Percentiles rank a stretch among this genome's conserved stretches.
These are phyloP conservation scores for Oryzias sinensis DNA, from an alignment of 2,797 vertebrate genomes.

Conservation along the genomic window DNA sequence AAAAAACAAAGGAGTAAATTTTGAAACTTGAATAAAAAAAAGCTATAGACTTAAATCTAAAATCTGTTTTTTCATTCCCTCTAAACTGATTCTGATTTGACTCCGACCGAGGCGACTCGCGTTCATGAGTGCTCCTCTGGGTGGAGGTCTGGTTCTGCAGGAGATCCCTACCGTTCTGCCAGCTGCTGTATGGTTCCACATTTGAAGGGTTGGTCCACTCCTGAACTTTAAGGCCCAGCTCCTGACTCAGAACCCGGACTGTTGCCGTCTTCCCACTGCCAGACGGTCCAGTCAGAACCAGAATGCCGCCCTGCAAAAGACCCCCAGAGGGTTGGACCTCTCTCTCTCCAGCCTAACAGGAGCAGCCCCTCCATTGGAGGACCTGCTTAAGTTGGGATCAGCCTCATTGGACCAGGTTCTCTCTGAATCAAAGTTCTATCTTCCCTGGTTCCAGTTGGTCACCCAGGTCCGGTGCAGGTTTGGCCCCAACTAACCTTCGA, in stretches of 20 bases:
- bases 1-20: too few species aligned
- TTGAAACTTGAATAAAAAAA: too few species aligned
- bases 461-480: too few species aligned
- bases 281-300: slow-evolving; percentile 89
- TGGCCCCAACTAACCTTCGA: slow-evolving; percentile 52
- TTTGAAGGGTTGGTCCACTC: slow-evolving; percentile 91
- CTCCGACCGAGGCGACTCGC: too few species aligned
- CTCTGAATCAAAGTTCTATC: too few species aligned
- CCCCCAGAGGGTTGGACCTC: slow-evolving; percentile 2
- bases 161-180: slow-evolving; percentile 74
- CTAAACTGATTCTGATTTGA: too few species aligned
- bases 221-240: slow-evolving; percentile 83
- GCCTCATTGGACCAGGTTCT: too few species aligned
- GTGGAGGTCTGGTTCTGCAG: background rate
- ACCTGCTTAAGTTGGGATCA: background rate
- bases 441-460: too few species aligned
- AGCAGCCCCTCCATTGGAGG: background rate
- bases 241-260: slow-evolving; percentile 81
- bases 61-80: too few species aligned
- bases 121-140: background rate
- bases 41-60: too few species aligned
- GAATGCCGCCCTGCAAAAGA: slow-evolving; percentile 78
- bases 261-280: slow-evolving; percentile 94
- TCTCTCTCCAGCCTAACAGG: background rate
- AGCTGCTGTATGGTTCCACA: slow-evolving; percentile 70